A percentile compares a stretch with the other conserved stretches of the same genome.
Evolutionary conservation across 2,888 invertebrate genomes (phyloP).

Genomic region (Unio delphinus): DNA sequence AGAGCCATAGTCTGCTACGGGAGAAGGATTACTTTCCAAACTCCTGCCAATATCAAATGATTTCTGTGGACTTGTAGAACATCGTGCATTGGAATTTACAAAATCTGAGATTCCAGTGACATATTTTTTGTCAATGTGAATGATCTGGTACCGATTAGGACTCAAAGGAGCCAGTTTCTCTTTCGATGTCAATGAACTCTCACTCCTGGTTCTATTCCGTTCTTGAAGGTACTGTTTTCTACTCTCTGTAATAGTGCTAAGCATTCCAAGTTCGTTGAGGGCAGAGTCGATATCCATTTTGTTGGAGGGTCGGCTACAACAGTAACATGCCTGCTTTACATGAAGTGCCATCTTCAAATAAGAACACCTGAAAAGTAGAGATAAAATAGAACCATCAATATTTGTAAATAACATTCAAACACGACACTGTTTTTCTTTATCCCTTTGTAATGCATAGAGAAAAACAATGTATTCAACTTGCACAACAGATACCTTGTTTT

Average conservation of each 20-base stretch:
- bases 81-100: constrained; percentile 14
- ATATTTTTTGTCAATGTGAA: constrained; percentile 57
- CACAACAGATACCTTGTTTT: no score
- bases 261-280: constrained; percentile 66
- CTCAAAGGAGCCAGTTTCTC: constrained; percentile 9
- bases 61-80: constrained; percentile 4
- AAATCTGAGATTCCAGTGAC: constrained; percentile 49
- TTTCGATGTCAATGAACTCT: constrained; percentile 27
- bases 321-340: constrained; percentile 31
- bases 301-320: constrained; percentile 28
- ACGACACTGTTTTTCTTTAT: no score
- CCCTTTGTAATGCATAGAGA: no score
- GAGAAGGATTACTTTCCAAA: constrained; percentile 10
- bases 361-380: no score
- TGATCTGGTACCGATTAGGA: constrained; percentile 43
- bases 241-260: constrained; percentile 63
- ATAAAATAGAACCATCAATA: no score
- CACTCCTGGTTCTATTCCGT: constrained; percentile 46
- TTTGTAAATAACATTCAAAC: no score
- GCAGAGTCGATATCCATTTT: constrained; percentile 64
- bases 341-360: constrained; percentile 6
- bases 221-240: constrained; percentile 58
- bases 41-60: constrained; percentile 8
- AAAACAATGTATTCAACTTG: no score
- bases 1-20: constrained; percentile 15